Percentiles rank a stretch among this genome's conserved stretches.
Conservation (phyloP, 2,113 vertebrate species). For the Hystrix cristata region DNA sequence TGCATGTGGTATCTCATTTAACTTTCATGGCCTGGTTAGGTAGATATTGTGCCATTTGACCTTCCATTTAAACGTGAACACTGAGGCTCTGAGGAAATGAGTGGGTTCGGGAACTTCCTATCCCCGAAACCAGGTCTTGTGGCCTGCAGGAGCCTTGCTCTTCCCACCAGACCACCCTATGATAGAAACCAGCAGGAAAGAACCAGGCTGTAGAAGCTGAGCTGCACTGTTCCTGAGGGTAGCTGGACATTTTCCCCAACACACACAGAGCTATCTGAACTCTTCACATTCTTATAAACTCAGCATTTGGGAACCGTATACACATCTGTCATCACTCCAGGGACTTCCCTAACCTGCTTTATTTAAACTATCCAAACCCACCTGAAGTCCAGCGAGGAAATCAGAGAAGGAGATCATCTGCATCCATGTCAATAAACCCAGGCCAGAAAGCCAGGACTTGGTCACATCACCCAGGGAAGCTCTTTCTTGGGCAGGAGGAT, state of each 20-base stretch:
- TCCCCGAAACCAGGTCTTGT: not conserved
- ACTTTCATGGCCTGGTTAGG: not conserved
- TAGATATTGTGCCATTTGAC: not conserved
- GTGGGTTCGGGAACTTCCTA: not conserved
- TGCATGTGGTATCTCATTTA: not conserved
- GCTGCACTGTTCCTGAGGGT: not conserved
- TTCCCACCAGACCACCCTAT: not conserved
- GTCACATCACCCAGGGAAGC: not conserved
- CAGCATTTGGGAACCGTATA: not conserved
- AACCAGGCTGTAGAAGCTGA: not conserved
- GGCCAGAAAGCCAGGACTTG: conserved; percentile 35
- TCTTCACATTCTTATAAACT: not conserved
- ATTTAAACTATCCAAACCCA: conserved; percentile 16
- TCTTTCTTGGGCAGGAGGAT: not conserved
- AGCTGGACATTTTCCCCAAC: not conserved
- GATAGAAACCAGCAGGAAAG: not conserved
- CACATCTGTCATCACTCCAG: not conserved
- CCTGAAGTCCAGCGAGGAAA: not conserved
- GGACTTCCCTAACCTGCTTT: conserved; percentile 13
- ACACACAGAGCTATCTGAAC: not conserved
- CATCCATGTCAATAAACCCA: not conserved
- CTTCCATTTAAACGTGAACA: not conserved
- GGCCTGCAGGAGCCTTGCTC: not conserved
- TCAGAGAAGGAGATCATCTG: not conserved
- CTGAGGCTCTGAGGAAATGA: conserved; percentile 10